A percentile compares a stretch with the other conserved stretches of the same genome.
Evolutionary conservation across 2,888 invertebrate species (phyloP).

Genomic region (Andrena minutula): DNA sequence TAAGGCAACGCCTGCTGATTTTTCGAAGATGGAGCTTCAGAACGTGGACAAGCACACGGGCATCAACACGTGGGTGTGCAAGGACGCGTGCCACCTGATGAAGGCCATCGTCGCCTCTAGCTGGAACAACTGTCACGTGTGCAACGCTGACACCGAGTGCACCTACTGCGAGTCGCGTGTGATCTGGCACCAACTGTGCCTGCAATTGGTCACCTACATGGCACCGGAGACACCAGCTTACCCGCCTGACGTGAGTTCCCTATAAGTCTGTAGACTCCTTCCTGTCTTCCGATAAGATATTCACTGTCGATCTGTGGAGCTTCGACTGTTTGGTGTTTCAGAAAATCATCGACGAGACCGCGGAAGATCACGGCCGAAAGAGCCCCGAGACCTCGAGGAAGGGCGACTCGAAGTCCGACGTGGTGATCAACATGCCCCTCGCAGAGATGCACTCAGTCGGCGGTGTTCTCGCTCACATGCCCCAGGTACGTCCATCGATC

Average conservation of each 20-base stretch:
- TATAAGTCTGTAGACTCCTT: background rate
- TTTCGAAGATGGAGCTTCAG: constrained; percentile 91
- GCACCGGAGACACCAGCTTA: constrained; percentile 91
- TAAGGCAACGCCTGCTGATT: background rate
- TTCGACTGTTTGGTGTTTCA: constrained; percentile 71
- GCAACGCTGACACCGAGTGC: constrained; percentile 89
- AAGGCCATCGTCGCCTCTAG: constrained; percentile 91
- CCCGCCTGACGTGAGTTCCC: constrained; percentile 90
- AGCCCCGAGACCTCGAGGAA: constrained; percentile 91
- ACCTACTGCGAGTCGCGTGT: constrained; percentile 96
- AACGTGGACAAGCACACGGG: constrained; percentile 93
- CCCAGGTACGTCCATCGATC: constrained; percentile 89
- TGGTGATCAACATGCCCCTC: constrained; percentile 87
- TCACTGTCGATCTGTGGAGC: background rate
- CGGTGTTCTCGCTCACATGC: constrained; percentile 96
- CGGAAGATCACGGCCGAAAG: constrained; percentile 89
- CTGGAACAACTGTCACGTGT: constrained; percentile 88
- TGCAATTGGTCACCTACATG: constrained; percentile 92
- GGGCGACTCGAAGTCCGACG: constrained; percentile 87
- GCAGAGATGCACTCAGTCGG: constrained; percentile 92
- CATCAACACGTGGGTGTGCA: constrained; percentile 90
- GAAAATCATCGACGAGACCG: constrained; percentile 89
- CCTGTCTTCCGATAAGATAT: background rate
- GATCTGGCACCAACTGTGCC: constrained; percentile 96
- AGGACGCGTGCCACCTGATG: constrained; percentile 90